These are phyloP conservation scores for Lepus americanus DNA, from an alignment of 2,113 vertebrate species.

Conservation along the genomic window DNA sequence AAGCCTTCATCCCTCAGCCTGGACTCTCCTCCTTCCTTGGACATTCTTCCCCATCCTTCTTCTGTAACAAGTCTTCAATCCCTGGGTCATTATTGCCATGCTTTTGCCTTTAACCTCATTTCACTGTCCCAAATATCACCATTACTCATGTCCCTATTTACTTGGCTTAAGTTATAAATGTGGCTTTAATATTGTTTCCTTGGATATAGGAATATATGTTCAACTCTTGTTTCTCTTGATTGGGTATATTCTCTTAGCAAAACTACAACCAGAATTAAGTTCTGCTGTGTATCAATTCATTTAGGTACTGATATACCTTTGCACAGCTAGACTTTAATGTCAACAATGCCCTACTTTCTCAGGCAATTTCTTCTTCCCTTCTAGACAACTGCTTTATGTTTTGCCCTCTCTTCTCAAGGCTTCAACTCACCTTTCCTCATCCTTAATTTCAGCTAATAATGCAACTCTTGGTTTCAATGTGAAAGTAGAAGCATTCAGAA, in stretches of 20 bases:
- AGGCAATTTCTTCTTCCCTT: not conserved
- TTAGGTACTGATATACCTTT: not conserved
- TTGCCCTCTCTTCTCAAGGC: not conserved
- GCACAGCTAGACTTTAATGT: not conserved
- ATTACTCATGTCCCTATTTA: not conserved
- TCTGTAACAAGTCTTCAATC: not conserved
- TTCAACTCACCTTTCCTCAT: not conserved
- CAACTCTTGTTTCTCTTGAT: conserved; percentile 16
- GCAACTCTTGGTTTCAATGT: not conserved
- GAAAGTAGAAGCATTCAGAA: not conserved
- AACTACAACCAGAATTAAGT: conserved; percentile 44
- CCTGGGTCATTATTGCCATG: not conserved
- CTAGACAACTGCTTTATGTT: not conserved
- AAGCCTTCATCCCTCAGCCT: not conserved
- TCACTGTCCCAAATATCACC: not conserved
- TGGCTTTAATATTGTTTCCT: not conserved
- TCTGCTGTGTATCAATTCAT: not conserved
- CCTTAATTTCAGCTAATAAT: not conserved
- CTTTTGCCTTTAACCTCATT: not conserved
- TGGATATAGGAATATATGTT: not conserved
- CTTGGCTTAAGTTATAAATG: not conserved
- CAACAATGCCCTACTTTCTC: not conserved
- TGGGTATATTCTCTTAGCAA: conserved; percentile 36
- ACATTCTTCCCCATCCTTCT: not conserved
- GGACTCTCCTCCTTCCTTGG: not conserved